A percentile compares a stretch with the other conserved stretches of the same genome.
Evolutionary conservation across 2,113 vertebrate genomes (phyloP).

Genomic region (Noctilio leporinus): DNA sequence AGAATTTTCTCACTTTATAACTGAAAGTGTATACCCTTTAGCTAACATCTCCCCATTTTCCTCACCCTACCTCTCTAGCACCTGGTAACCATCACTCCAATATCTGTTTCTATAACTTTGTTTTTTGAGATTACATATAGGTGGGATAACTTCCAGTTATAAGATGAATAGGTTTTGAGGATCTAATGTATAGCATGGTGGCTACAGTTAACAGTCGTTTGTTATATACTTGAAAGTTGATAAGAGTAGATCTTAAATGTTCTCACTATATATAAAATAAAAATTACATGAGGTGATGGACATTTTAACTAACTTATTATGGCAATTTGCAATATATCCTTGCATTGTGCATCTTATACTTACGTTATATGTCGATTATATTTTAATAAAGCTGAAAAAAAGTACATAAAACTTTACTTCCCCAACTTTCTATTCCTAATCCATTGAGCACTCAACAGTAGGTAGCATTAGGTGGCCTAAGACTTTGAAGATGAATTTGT

Average conservation of each 20-base stretch:
- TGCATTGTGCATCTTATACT: not conserved
- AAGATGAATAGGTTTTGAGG: not conserved
- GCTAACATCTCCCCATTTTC: not conserved
- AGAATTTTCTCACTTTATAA: not conserved
- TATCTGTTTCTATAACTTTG: not conserved
- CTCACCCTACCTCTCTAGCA: not conserved
- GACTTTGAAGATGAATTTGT: constrained; percentile 38
- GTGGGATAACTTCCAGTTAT: not conserved
- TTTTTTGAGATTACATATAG: not conserved
- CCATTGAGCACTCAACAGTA: not conserved
- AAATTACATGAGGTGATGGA: not conserved
- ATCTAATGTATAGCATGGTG: not conserved
- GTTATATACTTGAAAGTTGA: not conserved
- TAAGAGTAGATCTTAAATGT: not conserved
- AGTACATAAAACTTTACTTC: not conserved
- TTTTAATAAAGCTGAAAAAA: not conserved
- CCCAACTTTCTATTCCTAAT: not conserved
- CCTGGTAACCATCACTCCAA: not conserved
- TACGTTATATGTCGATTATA: not conserved
- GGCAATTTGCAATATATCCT: not conserved
- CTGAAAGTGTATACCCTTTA: not conserved
- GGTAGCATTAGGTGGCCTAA: constrained; percentile 14
- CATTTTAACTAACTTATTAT: not conserved
- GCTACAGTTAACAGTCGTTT: not conserved
- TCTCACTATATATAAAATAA: not conserved